Evolutionary conservation across 2,113 vertebrate genomes (phyloP), one percentile per base, ranked within the genome.

Genomic region (Eulemur rufifrons): DNA sequence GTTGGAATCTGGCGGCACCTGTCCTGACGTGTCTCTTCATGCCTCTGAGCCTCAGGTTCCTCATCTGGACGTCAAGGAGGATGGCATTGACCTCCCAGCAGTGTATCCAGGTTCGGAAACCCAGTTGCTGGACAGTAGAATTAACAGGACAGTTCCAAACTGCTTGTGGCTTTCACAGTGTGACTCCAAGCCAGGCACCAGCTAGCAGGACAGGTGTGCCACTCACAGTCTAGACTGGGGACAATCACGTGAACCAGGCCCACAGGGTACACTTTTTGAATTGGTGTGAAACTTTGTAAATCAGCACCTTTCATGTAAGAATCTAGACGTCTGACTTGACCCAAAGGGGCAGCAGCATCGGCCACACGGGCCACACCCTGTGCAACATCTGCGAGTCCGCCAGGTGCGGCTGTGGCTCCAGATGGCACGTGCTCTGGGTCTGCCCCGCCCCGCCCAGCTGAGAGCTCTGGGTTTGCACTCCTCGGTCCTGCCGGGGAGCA

Each of bases 301-400:
- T 25, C 47, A 21, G 61, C 4, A 0, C 20, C 20, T 88, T 34
- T 76, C 1, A 9, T 0, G 0, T 15, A 7, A 71, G 68, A 61
- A 39, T 34, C 54, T 66, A 45, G 37, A 14, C 1, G 0, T 42
- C 45, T 56, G 74, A 27, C 56, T 64, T 18, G 45, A 39, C 63
- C 73, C 42, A 39, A 45, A 66, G 42, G 39, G 13, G 18, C 15
- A 0, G 63, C 59, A 37, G 50, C 17, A 37, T 25, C 0, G 17
- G 45, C 77, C 32, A 25, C 71, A 25, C 0, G 0, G 78, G 9
- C 10, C 45, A 7, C 1, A 3, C 52, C 61, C 59, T 0, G 0
- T 0, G 0, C 5, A 17, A 61, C 32, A 3, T 52, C 42, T 86
- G 0, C 7, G 42, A 50, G 8, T 61, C 10, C 23, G 50, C n/a